Evolutionary conservation across 2,888 invertebrate species (phyloP).

Genomic region (Cartodere bifasciata): DNA sequence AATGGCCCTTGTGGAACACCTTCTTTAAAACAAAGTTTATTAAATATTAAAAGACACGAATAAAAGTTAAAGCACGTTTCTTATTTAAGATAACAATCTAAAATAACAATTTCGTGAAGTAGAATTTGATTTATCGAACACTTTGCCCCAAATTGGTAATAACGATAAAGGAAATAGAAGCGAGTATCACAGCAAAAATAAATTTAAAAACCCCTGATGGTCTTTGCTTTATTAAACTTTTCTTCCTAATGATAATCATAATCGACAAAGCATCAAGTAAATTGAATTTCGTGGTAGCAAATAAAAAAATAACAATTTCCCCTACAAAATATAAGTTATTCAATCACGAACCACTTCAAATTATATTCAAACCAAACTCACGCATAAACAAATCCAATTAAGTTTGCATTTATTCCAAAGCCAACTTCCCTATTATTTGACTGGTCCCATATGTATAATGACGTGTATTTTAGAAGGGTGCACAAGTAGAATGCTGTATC

Average conservation of each 20-base stretch:
- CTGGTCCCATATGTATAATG: conserved; percentile 29
- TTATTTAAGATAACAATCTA: conserved; percentile 3
- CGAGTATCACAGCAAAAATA: conserved; percentile 21
- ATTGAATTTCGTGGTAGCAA: conserved; percentile 13
- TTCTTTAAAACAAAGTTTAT: too few relatives aligned
- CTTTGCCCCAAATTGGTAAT: conserved; percentile 20
- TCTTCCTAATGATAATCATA: not conserved
- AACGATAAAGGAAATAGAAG: conserved; percentile 21
- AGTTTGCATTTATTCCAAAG: conserved; percentile 33
- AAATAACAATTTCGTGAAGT: conserved; percentile 4
- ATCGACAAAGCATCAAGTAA: conserved; percentile 6
- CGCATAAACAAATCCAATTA: conserved; percentile 36
- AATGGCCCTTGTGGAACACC: too few relatives aligned
- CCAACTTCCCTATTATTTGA: conserved; percentile 27
- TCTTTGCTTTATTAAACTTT: too few relatives aligned
- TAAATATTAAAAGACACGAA: too few relatives aligned
- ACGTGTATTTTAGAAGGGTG: too few relatives aligned
- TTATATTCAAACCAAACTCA: conserved; percentile 30
- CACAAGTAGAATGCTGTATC: too few relatives aligned
- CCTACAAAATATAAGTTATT: conserved; percentile 30
- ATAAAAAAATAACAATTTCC: conserved; percentile 29
- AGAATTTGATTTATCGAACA: conserved; percentile 18
- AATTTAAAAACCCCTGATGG: too few relatives aligned
- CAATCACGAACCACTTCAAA: conserved; percentile 31
- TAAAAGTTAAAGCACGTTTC: too few relatives aligned